These are phyloP conservation scores for Chelonus insularis DNA, from an alignment of 1,140 invertebrate species.

Conservation along the genomic window DNA sequence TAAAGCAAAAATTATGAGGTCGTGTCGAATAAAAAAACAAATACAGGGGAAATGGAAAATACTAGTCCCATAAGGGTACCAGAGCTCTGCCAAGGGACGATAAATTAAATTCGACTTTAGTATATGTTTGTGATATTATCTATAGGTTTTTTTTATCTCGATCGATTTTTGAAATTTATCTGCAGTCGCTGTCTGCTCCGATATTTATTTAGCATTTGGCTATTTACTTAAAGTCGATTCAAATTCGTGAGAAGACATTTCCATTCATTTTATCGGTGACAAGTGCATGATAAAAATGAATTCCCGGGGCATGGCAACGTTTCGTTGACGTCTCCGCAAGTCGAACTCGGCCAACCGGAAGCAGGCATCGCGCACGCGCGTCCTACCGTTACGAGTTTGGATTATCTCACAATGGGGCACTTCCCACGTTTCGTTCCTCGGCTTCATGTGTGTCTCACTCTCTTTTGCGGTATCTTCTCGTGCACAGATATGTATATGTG, in stretches of 20 bases:
- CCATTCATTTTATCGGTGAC: not conserved
- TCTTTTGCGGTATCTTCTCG: not conserved
- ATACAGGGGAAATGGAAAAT: too few species aligned
- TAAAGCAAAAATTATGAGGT: too few species aligned
- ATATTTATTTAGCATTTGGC: too few species aligned
- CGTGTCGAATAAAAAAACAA: too few species aligned
- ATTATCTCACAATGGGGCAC: conserved; percentile 50
- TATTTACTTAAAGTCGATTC: too few species aligned
- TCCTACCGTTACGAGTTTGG: conserved; percentile 44
- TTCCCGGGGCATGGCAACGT: conserved; percentile 25
- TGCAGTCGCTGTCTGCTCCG: too few species aligned
- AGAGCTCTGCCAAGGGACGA: too few species aligned
- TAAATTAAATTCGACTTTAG: too few species aligned
- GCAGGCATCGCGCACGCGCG: conserved; percentile 42
- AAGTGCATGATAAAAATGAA: conserved; percentile 32
- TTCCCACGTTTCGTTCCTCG: conserved; percentile 48
- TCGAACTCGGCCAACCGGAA: conserved; percentile 46
- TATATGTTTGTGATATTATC: not conserved
- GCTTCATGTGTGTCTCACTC: conserved; percentile 1
- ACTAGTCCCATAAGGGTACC: too few species aligned
- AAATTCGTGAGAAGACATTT: too few species aligned
- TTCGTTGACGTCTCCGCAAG: conserved; percentile 26
- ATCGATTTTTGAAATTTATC: too few species aligned
- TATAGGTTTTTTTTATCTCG: too few species aligned
- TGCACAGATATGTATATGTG: not conserved